A percentile compares a stretch with the other conserved stretches of the same genome.
phyloP scores from a whole-genome alignment of 1,140 invertebrate species.

The Littorina saxatilis region DNA sequence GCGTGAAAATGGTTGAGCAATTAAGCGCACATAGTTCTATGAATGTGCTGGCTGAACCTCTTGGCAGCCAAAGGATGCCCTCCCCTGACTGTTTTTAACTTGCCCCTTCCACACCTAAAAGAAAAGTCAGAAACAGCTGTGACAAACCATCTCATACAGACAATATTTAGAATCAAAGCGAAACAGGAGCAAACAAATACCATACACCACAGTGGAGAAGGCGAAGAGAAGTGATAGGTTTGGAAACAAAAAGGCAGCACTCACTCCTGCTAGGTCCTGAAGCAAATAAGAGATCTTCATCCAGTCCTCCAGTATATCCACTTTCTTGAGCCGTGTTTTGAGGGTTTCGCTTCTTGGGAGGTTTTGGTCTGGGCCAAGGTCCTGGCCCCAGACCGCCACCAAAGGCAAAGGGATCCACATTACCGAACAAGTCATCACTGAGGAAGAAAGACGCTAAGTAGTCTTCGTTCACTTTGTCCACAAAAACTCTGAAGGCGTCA shows the following conservation, averaged over 20 bases:
- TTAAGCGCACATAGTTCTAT: too few relatives aligned
- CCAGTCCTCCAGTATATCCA: constrained; percentile 53
- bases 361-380: not conserved
- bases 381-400: constrained; percentile 2
- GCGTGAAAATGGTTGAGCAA: too few relatives aligned
- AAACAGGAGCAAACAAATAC: constrained; percentile 2
- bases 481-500: constrained; percentile 30
- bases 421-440: not conserved
- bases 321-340: constrained; percentile 56
- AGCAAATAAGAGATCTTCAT: constrained; percentile 63
- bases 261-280: constrained; percentile 33
- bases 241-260: too few relatives aligned
- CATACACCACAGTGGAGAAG: too few relatives aligned
- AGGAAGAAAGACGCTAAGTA: not conserved
- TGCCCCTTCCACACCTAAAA: too few relatives aligned
- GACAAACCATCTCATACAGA: too few relatives aligned
- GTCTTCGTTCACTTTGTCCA: not conserved
- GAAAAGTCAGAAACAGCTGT: too few relatives aligned
- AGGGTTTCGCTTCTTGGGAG: constrained; percentile 21
- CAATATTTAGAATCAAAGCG: too few relatives aligned
- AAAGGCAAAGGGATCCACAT: not conserved
- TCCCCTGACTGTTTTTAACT: too few relatives aligned
- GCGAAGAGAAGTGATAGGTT: too few relatives aligned
- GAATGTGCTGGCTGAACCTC: too few relatives aligned
- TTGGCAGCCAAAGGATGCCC: too few relatives aligned